Evolutionary conservation across 2,888 invertebrate species (phyloP), one percentile per base, ranked within the genome.

Genomic region (Himalopsyche tibetana): DNA sequence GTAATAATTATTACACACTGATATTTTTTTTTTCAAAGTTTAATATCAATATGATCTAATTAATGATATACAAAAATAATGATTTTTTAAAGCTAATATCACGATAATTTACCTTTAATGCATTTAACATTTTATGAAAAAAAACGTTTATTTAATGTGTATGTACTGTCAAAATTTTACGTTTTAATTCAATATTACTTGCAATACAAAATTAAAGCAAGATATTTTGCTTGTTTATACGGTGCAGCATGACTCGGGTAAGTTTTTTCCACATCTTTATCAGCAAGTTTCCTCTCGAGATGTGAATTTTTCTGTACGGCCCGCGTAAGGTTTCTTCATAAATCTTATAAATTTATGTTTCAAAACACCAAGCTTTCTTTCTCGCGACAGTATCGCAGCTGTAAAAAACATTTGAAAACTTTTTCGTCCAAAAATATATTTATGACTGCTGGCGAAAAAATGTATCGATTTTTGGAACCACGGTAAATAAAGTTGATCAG

Each of bases 381-480:
- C 63, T n/a, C 19, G 63, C 63, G 63, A 63, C 63, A 63, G 63
- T 63, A 63, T 63, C 63, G 63, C 63, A 63, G 63, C 63, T 63
- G 63, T 63, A 63, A 63, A 63, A 63, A 63, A 63, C 63, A 63
- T 63, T 63, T 63, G 63, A 63, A 63, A 63, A 63, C 19, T 63
- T 63, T 63, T 63, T 63, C 63, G 19, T 63, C 63, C 63, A 28
- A 63, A 63, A 63, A 63, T 63, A 63, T 63, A 63, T 63, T 63
- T 63, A 63, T 63, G 63, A 63, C 63, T 63, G 19, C 63, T 63
- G 63, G 63, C 63, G 19, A 63, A 63, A 63, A 63, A 63, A 19
- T 63, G 19, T 19, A 63, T 63, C 63, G 63, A 63, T 63, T 63
- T 63, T 63, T 8, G 63, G 9, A 8, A 15, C 63, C 63, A 19